Percentiles rank a stretch among this genome's conserved stretches.
Conservation (phyloP, 2,113 vertebrate genomes). For the Uria aalge region DNA sequence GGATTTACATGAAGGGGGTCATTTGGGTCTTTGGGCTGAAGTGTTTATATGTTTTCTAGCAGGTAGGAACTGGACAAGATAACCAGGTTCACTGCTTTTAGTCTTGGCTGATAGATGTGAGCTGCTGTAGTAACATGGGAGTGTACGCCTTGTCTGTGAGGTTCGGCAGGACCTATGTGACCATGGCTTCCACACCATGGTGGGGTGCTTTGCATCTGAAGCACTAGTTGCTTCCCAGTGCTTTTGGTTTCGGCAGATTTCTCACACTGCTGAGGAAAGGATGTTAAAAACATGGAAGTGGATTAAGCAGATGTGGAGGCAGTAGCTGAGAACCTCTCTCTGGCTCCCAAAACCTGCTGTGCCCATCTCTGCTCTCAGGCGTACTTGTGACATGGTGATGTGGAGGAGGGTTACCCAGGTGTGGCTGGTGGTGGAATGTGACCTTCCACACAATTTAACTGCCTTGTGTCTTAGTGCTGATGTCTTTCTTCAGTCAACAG, state of each 20-base stretch:
- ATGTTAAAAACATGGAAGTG: not conserved
- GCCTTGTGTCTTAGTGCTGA: not conserved
- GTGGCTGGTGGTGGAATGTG: not conserved
- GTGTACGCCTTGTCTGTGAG: rapidly evolving
- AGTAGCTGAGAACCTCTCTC: not conserved
- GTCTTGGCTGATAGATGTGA: not conserved
- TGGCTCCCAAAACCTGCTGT: not conserved
- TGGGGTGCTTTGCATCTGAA: not conserved
- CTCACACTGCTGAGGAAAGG: not conserved
- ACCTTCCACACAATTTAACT: not conserved
- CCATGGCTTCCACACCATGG: rapidly evolving
- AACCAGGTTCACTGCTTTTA: not conserved
- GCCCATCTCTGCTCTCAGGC: not conserved
- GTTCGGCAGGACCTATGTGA: not conserved
- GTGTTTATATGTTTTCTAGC: not conserved
- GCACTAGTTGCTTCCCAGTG: not conserved
- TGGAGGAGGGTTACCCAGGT: not conserved
- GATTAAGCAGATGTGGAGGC: not conserved
- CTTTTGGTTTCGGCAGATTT: not conserved
- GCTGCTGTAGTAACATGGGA: not conserved
- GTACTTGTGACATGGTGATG: not conserved
- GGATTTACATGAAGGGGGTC: not conserved
- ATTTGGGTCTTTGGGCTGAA: not conserved
- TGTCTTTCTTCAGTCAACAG: not conserved
- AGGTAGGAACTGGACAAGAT: not conserved